Evolutionary conservation across 2,888 invertebrate species (phyloP), one percentile per base, ranked within the genome.

Genomic region (Trissolcus brochymenae): DNA sequence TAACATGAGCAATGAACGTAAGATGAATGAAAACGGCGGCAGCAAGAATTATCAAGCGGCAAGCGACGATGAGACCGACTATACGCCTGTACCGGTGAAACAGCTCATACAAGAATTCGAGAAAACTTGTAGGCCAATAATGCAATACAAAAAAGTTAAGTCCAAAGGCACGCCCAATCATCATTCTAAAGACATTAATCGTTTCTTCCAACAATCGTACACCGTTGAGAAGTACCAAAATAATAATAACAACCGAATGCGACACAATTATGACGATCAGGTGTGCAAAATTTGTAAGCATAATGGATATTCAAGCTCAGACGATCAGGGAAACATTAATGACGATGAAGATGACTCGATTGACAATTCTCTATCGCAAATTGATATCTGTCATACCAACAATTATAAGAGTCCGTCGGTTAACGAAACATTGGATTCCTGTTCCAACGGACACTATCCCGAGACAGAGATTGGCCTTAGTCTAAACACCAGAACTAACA

Each of bases 81-180:
- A 88, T 64, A 89, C 89, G 0, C 89, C 90, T 40, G 84, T 89
- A 4, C 90, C 90, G 7, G 90, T 90, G 1, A 90, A 89, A 72
- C 89, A 89, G 56, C 84, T 93, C 40, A 93, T 93, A 57, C 90
- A 91, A 76, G 91, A 91, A 80, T 93, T 93, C 81, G 93, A 93
- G 82, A 91, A 92, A 82, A 92, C 91, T n/a, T 90, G 90, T n/a
- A 88, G 91, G 85, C 92, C 92, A 0, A 84, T 90, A 4, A 88
- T 92, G 84, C 90, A 91, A 67, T 91, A 91, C 81, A 92, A 92
- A 80, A 91, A 91, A 79, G 89, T 91, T 51, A 86, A 88, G 62
- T 84, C 86, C 0, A 87, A 83, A 50, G 75, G 83, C 35, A 86
- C 86, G 40, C 7, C 60, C 16, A 50, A 35, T 35, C 84, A 86